phyloP scores from a whole-genome alignment of 2,113 vertebrate genomes.

The Acanthochromis polyacanthus region DNA sequence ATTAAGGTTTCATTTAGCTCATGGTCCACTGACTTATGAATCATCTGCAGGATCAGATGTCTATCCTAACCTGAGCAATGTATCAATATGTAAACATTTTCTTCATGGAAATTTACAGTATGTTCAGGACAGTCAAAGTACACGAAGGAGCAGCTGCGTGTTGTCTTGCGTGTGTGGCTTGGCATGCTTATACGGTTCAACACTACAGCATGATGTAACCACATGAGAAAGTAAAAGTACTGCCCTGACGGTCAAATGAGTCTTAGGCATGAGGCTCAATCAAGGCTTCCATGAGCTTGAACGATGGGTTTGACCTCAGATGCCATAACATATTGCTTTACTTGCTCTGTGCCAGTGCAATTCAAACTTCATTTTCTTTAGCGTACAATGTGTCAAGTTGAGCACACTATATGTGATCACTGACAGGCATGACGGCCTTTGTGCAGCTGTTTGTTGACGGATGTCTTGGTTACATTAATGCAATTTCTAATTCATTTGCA shows the following conservation, averaged over 20 bases:
- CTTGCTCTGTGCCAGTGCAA: constrained; percentile 58
- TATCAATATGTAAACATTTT: constrained; percentile 81
- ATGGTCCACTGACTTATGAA: constrained; percentile 66
- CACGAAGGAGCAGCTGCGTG: constrained; percentile 59
- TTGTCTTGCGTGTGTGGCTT: constrained; percentile 50
- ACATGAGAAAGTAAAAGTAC: constrained; percentile 30
- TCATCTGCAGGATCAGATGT: constrained; percentile 57
- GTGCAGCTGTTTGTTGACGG: constrained; percentile 41
- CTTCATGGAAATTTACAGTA: constrained; percentile 72
- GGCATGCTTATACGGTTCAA: constrained; percentile 71
- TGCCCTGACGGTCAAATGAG: constrained; percentile 34
- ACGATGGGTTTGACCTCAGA: constrained; percentile 24
- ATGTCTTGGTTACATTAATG: constrained; percentile 39
- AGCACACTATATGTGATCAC: constrained; percentile 18
- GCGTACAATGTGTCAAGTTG: constrained; percentile 33
- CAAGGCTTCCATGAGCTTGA: constrained; percentile 13
- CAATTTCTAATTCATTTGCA: constrained; percentile 42
- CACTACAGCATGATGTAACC: constrained; percentile 36
- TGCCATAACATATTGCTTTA: constrained; percentile 73
- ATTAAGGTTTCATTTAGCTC: constrained; percentile 55
- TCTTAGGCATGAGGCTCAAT: constrained; percentile 23
- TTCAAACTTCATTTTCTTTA: constrained; percentile 41
- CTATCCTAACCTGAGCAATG: constrained; percentile 82
- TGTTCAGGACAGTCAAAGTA: constrained; percentile 53
- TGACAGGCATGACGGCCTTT: constrained; percentile 46